Base-by-base conservation (phyloP, 1,140 invertebrate genomes). In the Coelopa frigida region DNA sequence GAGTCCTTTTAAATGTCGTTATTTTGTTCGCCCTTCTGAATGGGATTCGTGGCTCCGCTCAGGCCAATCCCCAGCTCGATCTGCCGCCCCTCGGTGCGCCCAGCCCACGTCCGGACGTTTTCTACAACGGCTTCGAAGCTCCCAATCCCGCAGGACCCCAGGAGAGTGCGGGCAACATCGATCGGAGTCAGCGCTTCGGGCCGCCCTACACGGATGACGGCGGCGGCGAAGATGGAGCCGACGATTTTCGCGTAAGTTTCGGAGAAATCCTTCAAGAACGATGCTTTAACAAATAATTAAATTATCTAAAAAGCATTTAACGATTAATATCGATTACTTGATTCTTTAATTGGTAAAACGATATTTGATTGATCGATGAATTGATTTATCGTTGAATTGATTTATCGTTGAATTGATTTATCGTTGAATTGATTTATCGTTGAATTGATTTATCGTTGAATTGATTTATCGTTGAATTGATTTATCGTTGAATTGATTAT, bases 41-140 rank as follows among this genome's bases (percentile, higher is more conserved):
- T 31, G 11, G 29, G 29, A 14, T 31, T 14, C 11, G 11, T 31
- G 14, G 11, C 29, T 31, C 29, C 29, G 42, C 24, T 2, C 35
- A 18, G 18, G 58, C 51, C 20, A 44, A 41, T 41, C 73, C 75
- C 1, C 77, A 78, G 50, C 57, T 78, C 27, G 74, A 77, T 54
- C 53, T 78, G 27, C 74, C 75, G 5, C 75, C 73, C 3, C 23
- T 61, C 14, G 44, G 42, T 11, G 26, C 27, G 35, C 29, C 46
- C 15, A 26, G 40, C 4, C 58, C 60, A 5, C 53, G 54, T 10
- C 60, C 65, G 1, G 57, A 68, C 23, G 45, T 64, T 17, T 56
- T 41, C 38, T 62, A 59, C 36, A 68, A 68, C 45, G 61, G 61
- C 5, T 63, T 61, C 29, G 57, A 64, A 41, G 55, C 55, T 26